Conservation (phyloP, 1,140 invertebrate species). For the Ceratoteleas bidentatus region DNA sequence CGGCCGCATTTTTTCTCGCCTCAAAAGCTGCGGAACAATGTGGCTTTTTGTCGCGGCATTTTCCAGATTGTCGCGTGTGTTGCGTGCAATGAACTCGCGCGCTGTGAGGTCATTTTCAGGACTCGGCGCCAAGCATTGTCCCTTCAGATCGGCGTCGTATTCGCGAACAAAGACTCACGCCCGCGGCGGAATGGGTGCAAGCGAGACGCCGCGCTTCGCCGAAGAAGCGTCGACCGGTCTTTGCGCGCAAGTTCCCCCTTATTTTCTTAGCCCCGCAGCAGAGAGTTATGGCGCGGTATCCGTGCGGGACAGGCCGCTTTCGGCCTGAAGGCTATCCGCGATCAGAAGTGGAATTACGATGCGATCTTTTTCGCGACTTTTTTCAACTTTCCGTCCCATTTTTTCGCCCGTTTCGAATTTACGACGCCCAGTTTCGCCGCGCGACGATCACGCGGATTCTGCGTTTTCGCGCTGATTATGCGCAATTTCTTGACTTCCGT, state of each 20-base stretch:
- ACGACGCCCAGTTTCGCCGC: too few relatives aligned
- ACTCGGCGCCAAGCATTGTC: conserved; percentile 73
- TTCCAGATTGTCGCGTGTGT: conserved; percentile 63
- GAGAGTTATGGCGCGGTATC: conserved; percentile 65
- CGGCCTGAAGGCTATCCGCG: conserved; percentile 55
- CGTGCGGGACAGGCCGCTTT: conserved; percentile 53
- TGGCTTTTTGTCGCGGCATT: conserved; percentile 54
- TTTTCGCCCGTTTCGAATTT: too few relatives aligned
- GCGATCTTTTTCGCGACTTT: conserved; percentile 37
- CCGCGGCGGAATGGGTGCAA: conserved; percentile 48
- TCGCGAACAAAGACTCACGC: conserved; percentile 63
- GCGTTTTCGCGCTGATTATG: too few relatives aligned
- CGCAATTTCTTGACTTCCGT: too few relatives aligned
- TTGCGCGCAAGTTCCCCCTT: conserved; percentile 37
- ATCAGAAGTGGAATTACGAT: conserved; percentile 56
- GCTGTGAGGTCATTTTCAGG: conserved; percentile 61
- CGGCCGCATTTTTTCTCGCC: conserved; percentile 24
- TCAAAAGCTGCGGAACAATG: conserved; percentile 53
- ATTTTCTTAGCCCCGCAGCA: conserved; percentile 54
- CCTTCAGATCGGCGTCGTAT: conserved; percentile 61
- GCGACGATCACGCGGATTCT: too few relatives aligned
- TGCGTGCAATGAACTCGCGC: conserved; percentile 60
- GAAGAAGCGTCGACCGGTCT: conserved; percentile 66
- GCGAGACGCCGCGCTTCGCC: conserved; percentile 43
- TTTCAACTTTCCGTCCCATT: conserved; percentile 13